phyloP scores from a whole-genome alignment of 2,888 invertebrate species.

The Phortica okadai region DNA sequence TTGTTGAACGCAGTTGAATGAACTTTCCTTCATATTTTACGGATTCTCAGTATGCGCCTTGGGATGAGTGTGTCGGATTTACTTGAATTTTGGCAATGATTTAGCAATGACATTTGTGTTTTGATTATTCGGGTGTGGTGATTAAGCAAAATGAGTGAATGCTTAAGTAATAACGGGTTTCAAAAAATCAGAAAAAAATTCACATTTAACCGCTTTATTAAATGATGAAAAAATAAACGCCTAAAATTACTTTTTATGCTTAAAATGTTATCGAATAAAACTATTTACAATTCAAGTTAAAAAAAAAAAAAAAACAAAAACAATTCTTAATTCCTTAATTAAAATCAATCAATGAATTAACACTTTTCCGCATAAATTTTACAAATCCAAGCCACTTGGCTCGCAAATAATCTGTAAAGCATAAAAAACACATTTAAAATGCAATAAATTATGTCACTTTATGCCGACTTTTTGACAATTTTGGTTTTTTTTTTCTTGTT shows the following conservation, averaged over 20 bases:
- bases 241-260: too few relatives aligned
- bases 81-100: not conserved
- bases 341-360: not conserved
- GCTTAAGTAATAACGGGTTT: too few relatives aligned
- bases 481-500: not conserved
- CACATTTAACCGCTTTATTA: too few relatives aligned
- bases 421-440: not conserved
- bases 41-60: too few relatives aligned
- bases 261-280: too few relatives aligned
- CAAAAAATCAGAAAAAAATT: too few relatives aligned
- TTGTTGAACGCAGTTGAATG: slow-evolving; percentile 18
- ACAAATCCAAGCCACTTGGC: not conserved
- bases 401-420: not conserved
- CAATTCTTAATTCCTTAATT: too few relatives aligned
- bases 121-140: not conserved
- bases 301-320: too few relatives aligned
- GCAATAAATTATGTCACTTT: not conserved
- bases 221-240: too few relatives aligned
- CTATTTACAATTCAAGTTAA: too few relatives aligned
- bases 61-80: not conserved
- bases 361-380: not conserved
- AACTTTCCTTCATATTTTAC: not conserved
- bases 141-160: too few relatives aligned
- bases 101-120: not conserved
- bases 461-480: not conserved